These are phyloP conservation scores for Watsonalla binaria DNA, from an alignment of 2,888 invertebrate species.

Conservation along the genomic window DNA sequence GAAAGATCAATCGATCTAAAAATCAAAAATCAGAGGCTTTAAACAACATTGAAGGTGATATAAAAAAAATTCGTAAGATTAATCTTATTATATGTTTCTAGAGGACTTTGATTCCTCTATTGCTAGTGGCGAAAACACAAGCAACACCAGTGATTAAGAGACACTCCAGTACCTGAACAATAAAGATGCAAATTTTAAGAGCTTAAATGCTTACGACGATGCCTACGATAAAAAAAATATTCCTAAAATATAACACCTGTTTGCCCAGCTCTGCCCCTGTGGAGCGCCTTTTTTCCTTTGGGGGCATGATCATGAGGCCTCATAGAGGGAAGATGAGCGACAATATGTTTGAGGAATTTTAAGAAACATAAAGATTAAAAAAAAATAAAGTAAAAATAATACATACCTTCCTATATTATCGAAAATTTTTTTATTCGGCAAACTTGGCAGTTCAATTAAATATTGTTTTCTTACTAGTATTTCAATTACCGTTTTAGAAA, in stretches of 20 bases:
- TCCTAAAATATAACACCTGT: too few relatives aligned
- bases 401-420: not conserved
- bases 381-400: too few relatives aligned
- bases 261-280: constrained; percentile 4
- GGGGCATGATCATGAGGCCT: constrained; percentile 4
- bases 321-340: too few relatives aligned
- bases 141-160: constrained; percentile 12
- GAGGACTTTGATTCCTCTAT: constrained; percentile 15
- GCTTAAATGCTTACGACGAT: constrained; percentile 15
- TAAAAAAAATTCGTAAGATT: constrained; percentile 9
- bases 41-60: constrained; percentile 9
- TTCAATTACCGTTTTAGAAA: constrained; percentile 1
- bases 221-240: constrained; percentile 14
- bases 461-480: constrained; percentile 1
- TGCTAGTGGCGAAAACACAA: too few relatives aligned
- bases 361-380: not conserved
- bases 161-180: constrained; percentile 15
- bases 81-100: constrained; percentile 15
- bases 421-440: not conserved
- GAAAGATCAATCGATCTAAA: constrained; percentile 13
- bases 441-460: not conserved
- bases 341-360: not conserved
- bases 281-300: constrained; percentile 6
- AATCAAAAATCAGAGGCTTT: constrained; percentile 12
- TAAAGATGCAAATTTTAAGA: constrained; percentile 12